Base-by-base conservation (phyloP, 2,797 vertebrate species). In the Sparidentex hasta region DNA sequence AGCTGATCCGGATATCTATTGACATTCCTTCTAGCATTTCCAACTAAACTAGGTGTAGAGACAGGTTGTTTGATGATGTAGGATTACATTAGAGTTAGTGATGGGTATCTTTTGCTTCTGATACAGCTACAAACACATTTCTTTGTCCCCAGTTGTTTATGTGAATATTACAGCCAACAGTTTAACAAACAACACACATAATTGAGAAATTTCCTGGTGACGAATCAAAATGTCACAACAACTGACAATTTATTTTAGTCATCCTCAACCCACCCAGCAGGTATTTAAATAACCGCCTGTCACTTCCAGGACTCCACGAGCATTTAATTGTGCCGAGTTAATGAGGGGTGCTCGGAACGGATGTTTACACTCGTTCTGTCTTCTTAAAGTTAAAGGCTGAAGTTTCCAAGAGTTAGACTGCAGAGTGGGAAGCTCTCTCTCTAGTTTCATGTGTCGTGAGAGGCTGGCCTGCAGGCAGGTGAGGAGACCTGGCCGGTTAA, bases 381-480 rank as follows among this genome's bases (percentile, higher is more conserved):
- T 43, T 52, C 29, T 80, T 52, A 23, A 73, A 52, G n/a, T n/a
- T n/a, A n/a, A n/a, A 48, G 44, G 47, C 51, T 44, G 50, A 77
- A 70, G 38, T 61, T 70, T 65, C 33, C 74, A 27, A 63, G 67
- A 41, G 20, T 90, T 76, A 46, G 13, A 6, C 81, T 75, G 62
- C 70, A 78, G 63, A 38, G 68, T 69, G 78, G 41, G 83, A 88
- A 61, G 58, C 43, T 76, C 5, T 38, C n/a, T 11, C 14, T 33
- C 33, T 33, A 8, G 11, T 52, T 51, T 58, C 7, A 5, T 27
- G 51, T 33, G 54, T 51, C 17, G 59, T 8, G 57, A 69, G 27
- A 66, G 0, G 6, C 18, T 51, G n/a, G 25, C 51, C 25, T 13
- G 13, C 23, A 58, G 48, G 23, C 17, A 50, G 44, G 50, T 59